Conservation (phyloP, 1,140 invertebrate species). For the Riptortus pedestris region DNA sequence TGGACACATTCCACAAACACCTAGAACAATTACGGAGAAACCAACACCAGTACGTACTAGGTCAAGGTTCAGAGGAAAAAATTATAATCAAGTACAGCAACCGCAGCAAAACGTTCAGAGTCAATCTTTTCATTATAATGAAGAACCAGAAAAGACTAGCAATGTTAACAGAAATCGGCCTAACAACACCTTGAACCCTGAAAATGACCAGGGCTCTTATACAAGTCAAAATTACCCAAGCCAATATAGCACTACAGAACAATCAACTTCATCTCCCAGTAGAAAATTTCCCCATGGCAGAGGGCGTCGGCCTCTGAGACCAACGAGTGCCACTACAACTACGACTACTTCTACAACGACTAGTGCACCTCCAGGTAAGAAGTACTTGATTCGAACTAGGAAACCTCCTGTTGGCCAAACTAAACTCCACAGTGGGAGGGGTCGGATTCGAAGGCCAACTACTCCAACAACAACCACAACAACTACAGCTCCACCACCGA, state of each 20-base stretch:
- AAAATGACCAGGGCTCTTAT: neutral
- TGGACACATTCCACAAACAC: neutral
- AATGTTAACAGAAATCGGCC: neutral
- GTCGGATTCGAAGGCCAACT: constrained; percentile 29
- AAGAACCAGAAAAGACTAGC: neutral
- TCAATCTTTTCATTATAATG: neutral
- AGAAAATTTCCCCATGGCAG: constrained; percentile 26
- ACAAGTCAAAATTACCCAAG: neutral
- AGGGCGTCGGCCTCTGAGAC: constrained; percentile 20
- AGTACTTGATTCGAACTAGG: constrained; percentile 28
- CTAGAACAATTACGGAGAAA: neutral
- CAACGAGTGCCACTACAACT: constrained; percentile 8
- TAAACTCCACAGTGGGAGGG: constrained; percentile 28
- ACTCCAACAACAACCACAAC: constrained; percentile 28
- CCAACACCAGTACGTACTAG: neutral
- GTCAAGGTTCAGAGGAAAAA: neutral
- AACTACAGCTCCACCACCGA: no score
- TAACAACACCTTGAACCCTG: neutral
- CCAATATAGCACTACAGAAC: constrained; percentile 19
- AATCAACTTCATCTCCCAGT: constrained; percentile 6
- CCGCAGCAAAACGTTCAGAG: neutral
- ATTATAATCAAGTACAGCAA: constrained; percentile 8
- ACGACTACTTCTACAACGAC: constrained; percentile 23
- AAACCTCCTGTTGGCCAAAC: constrained; percentile 20
- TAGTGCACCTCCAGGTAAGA: constrained; percentile 18